A percentile compares a stretch with the other conserved stretches of the same genome.
These are phyloP conservation scores for Idaea aversata DNA, from an alignment of 2,888 invertebrate species.

Conservation along the genomic window DNA sequence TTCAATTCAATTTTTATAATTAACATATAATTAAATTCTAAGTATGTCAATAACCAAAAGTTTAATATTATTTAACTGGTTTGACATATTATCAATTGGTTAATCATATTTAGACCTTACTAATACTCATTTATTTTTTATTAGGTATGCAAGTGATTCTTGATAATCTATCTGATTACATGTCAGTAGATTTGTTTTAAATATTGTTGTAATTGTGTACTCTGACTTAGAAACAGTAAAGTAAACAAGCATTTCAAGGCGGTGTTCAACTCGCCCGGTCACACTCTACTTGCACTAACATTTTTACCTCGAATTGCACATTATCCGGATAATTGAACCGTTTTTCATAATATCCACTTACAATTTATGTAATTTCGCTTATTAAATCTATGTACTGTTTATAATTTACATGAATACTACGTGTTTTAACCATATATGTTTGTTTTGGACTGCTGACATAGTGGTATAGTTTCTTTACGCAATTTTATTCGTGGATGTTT, in stretches of 20 bases:
- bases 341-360: slow-evolving; percentile 26
- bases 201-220: slow-evolving; percentile 18
- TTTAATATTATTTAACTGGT: no score
- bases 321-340: slow-evolving; percentile 34
- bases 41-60: no score
- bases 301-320: slow-evolving; percentile 28
- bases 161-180: no score
- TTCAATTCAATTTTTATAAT: no score
- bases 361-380: slow-evolving; percentile 12
- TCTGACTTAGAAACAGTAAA: neutral
- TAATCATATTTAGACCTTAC: no score
- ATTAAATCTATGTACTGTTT: slow-evolving; percentile 10
- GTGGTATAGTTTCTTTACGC: neutral
- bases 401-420: neutral
- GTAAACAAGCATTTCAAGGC: slow-evolving; percentile 6
- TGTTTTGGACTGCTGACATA: neutral
- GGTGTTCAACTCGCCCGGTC: slow-evolving; percentile 21
- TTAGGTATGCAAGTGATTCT: no score
- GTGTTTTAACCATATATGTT: neutral
- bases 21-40: no score
- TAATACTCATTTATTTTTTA: no score
- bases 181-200: slow-evolving; percentile 9
- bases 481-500: neutral
- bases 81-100: no score
- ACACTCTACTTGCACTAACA: slow-evolving; percentile 35